Conservation (phyloP, 1,140 invertebrate genomes). For the Eumaeus atala region DNA sequence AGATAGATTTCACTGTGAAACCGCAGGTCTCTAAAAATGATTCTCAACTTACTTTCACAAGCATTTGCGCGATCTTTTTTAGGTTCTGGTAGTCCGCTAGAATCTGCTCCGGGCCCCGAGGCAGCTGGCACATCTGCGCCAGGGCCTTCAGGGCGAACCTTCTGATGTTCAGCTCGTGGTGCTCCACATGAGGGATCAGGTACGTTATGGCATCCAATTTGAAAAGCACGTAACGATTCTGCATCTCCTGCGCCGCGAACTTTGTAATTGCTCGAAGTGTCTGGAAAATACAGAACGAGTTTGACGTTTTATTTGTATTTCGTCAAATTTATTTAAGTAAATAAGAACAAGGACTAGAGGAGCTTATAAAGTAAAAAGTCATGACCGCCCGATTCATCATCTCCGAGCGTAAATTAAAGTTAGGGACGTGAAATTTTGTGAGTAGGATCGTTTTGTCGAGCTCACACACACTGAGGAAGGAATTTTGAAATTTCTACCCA, state of each 20-base stretch:
- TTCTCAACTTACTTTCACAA: slow-evolving; percentile 50
- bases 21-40: no score
- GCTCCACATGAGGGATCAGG: slow-evolving; percentile 52
- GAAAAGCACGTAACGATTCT: slow-evolving; percentile 44
- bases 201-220: slow-evolving; percentile 45
- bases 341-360: no score
- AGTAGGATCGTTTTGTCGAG: no score
- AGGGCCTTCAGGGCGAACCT: slow-evolving; percentile 57
- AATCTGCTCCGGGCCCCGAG: slow-evolving; percentile 51
- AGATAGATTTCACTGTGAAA: no score
- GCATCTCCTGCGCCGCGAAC: slow-evolving; percentile 53
- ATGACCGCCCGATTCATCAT: no score
- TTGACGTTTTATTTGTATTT: no score
- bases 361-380: no score
- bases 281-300: slow-evolving; percentile 22
- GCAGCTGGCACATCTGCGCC: slow-evolving; percentile 58
- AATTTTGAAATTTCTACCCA: no score
- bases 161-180: slow-evolving; percentile 49
- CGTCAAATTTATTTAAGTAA: no score
- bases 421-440: no score
- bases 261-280: slow-evolving; percentile 64
- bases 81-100: slow-evolving; percentile 45
- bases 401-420: no score
- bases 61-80: slow-evolving; percentile 50
- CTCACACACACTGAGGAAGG: no score